Conservation (phyloP, 2,888 invertebrate genomes). For the Himalopsyche japonica region DNA sequence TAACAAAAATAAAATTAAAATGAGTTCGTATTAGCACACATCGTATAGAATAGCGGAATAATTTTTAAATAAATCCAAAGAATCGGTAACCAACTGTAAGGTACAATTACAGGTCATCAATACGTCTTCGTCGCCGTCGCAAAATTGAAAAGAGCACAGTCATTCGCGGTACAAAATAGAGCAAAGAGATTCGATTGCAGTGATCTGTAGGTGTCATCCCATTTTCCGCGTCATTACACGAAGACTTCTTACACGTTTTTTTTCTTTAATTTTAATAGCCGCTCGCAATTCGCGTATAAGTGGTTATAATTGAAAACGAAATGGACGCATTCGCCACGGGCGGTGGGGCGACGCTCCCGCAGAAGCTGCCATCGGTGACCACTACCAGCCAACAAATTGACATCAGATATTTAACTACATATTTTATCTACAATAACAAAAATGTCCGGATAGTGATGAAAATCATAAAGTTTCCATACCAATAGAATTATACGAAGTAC, state of each 20-base stretch:
- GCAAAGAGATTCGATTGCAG: background rate
- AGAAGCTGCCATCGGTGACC: background rate
- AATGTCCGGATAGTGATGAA: no score
- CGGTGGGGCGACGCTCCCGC: background rate
- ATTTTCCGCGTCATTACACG: background rate
- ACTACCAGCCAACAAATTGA: no score
- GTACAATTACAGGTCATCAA: background rate
- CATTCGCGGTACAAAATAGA: background rate
- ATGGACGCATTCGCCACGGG: conserved; percentile 21
- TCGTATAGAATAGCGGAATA: no score
- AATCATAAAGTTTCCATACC: no score
- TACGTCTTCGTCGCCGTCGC: background rate
- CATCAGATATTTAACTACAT: no score
- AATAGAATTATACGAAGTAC: no score
- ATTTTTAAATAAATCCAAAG: no score
- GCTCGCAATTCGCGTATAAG: conserved; percentile 25
- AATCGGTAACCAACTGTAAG: background rate
- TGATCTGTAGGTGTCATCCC: background rate
- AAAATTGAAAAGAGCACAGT: background rate
- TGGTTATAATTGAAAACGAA: conserved; percentile 30
- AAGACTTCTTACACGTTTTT: background rate
- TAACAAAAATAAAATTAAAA: no score
- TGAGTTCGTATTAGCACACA: no score
- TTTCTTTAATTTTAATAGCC: conserved; percentile 4
- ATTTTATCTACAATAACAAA: no score